These are phyloP conservation scores for Drosophila atroscutellata DNA, from an alignment of 2,888 invertebrate species.

Conservation along the genomic window DNA sequence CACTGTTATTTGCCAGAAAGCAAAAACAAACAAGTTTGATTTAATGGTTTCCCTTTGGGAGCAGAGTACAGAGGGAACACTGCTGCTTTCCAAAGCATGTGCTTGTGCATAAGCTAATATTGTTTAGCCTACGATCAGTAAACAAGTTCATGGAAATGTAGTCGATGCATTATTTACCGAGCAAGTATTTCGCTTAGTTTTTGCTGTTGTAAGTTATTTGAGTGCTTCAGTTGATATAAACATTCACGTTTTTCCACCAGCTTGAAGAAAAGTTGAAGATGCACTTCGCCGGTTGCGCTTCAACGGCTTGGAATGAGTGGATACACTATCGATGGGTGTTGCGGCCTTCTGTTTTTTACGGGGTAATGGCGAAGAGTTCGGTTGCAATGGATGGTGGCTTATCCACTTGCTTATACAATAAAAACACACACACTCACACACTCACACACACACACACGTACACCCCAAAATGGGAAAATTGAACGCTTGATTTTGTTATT, in stretches of 20 bases:
- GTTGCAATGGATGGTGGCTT: slow-evolving; percentile 20
- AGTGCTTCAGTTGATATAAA: slow-evolving; percentile 40
- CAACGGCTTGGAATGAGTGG: slow-evolving; percentile 67
- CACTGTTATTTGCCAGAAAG: neutral
- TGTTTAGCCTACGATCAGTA: slow-evolving; percentile 1
- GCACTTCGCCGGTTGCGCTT: slow-evolving; percentile 67
- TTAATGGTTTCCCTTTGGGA: neutral
- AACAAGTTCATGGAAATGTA: neutral
- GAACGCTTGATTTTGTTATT: slow-evolving; percentile 39
- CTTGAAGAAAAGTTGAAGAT: slow-evolving; percentile 71
- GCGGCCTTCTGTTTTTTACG: slow-evolving; percentile 9
- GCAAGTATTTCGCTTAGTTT: slow-evolving; percentile 16
- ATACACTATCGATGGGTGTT: slow-evolving; percentile 52
- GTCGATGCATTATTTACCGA: slow-evolving; percentile 7
- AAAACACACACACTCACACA: neutral
- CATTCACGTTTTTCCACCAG: slow-evolving; percentile 56
- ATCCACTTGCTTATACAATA: slow-evolving; percentile 23
- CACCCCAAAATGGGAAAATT: slow-evolving; percentile 22
- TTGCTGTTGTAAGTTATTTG: slow-evolving; percentile 18
- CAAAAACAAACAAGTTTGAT: neutral
- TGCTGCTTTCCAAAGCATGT: neutral
- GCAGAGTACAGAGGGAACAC: neutral
- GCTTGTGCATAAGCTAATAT: neutral
- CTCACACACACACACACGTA: neutral
- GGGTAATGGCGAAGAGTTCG: neutral